Evolutionary conservation across 2,113 vertebrate genomes (phyloP).

Genomic region (Coptodon rendalli): DNA sequence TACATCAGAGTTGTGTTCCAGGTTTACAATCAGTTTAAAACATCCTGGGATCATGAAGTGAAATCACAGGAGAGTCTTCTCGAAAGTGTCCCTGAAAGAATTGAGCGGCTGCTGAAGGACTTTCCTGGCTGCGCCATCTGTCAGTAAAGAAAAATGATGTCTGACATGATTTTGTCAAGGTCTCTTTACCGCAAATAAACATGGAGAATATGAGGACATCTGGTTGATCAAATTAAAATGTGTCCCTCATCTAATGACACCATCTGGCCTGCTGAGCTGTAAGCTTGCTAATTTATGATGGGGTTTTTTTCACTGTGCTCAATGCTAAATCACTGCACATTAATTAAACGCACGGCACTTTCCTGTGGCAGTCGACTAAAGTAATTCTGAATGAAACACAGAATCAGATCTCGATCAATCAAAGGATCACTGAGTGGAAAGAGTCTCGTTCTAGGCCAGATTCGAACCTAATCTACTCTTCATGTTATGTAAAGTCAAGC

Average conservation of each 20-base stretch:
- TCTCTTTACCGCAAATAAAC: constrained; percentile 23
- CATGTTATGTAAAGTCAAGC: neutral
- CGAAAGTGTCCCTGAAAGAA: neutral
- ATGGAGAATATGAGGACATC: constrained; percentile 24
- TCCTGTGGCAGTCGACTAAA: neutral
- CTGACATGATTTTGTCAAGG: constrained; percentile 15
- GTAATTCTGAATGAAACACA: neutral
- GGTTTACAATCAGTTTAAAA: neutral
- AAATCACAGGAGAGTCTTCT: neutral
- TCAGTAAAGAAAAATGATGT: neutral
- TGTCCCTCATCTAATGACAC: constrained; percentile 29
- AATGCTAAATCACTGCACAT: neutral
- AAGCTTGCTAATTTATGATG: constrained; percentile 20
- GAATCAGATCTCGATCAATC: neutral
- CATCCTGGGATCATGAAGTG: neutral
- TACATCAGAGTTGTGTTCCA: neutral
- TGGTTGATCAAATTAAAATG: constrained; percentile 50
- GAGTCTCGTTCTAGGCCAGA: neutral
- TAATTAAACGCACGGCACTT: neutral
- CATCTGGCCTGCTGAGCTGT: constrained; percentile 40
- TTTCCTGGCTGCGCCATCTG: neutral
- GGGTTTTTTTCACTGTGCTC: neutral
- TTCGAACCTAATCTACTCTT: neutral
- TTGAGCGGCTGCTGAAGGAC: neutral
- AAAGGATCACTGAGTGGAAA: neutral